Evolutionary conservation across 2,888 invertebrate species (phyloP), one percentile per base, ranked within the genome.

Genomic region (Lycocerus yunnanus): DNA sequence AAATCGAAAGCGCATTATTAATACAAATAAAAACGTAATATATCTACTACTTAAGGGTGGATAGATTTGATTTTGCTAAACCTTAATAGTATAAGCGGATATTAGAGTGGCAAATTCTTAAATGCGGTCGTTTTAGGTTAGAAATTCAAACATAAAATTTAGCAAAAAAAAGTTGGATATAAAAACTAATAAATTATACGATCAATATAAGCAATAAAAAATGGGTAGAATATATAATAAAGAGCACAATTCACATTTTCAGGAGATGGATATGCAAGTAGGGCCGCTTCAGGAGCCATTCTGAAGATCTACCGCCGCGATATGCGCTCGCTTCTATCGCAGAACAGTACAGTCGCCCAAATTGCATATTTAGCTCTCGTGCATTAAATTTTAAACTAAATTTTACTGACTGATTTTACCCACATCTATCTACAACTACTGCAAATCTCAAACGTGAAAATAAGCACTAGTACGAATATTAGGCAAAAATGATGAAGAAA

Each of bases 211-310:
- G 81, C 79, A 82, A 82, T 81, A 82, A 82, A 74, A 82, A 82
- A 81, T 79, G 80, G 79, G 79, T 78, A 79, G 80, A 82, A 81
- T 81, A 80, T 81, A 80, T 82, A 81, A 82, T 82, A 81, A 81
- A 80, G 81, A 80, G 80, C 74, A 78, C 79, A 79, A 80, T 79
- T 78, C 78, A 77, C 79, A 78, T 78, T 81, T 81, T 79, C 77
- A 76, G 66, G 80, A 79, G 81, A 81, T 79, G 80, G 82, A 80
- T 81, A 80, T 78, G 81, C 79, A 80, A 81, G 80, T 78, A 74
- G 78, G 80, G 75, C 78, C 79, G 81, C 80, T 81, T 78, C 79
- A 74, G 78, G 79, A 77, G 78, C 80, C 81, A 82, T 82, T 82
- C 78, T 79, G 78, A 79, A 82, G 82, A 82, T 82, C 80, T 81